Base-by-base conservation (phyloP, 2,888 invertebrate species). In the Drosophila merina region DNA sequence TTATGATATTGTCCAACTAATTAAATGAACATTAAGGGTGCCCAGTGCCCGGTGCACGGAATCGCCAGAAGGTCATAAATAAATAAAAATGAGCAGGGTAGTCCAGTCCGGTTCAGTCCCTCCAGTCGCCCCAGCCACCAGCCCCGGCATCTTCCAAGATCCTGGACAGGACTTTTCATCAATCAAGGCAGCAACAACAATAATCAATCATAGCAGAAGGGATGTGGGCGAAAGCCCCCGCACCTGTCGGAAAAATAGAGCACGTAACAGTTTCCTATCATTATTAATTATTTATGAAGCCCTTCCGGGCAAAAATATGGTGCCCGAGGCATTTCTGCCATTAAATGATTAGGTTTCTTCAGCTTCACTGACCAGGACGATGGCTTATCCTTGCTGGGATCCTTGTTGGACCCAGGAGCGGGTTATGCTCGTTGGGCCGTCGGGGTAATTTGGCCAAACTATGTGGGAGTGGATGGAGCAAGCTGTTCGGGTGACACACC, bases 1-100 rank as follows among this genome's bases (percentile, higher is more conserved):
- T 86, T 75, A 82, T 82, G 83, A 71, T 81, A 86, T 80, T 77
- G 75, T 72, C 66, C 81, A 75, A 84, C 78, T 86, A 86, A 86
- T 86, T 81, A 86, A 86, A 77, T 69, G 52, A 67, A 68, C 69
- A 79, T 62, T 67, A 69, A 55, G 72, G 47, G 44, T 36, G 36
- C 44, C 28, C 28, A 2, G 20, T 20, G 28, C 28, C 28, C 25
- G 44, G 36, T 14, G 26, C 26, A 25, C 36, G 47, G 64, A 72
- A 72, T 73, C 67, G 45, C 14, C 40, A 72, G 14, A 40, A 40
- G 20, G 40, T 25, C 12, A 25, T 8, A 9, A 67, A 40, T 66
- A 52, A 64, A 51, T 12, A 47, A 14, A 38, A n/a, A 45, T 20
- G 12, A 5, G 42, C 14, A 36, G 38, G 64, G 44, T 20, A 20